Base-by-base conservation (phyloP, 1,140 invertebrate genomes). In the Drosophila arizonae region DNA sequence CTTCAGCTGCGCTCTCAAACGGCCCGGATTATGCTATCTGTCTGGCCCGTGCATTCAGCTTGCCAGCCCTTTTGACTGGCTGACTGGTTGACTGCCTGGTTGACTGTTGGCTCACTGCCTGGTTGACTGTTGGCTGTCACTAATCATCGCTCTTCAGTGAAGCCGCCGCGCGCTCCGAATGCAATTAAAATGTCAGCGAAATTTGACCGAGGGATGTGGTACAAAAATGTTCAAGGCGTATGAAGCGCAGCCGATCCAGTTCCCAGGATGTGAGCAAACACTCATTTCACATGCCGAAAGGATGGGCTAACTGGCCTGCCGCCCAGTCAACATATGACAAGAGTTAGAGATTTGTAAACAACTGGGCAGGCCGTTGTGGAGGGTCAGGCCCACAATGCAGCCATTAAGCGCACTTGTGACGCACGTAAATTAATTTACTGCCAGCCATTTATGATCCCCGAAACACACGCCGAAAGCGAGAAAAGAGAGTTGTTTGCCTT, bases 351-450 rank as follows among this genome's bases (percentile, higher is more conserved):
- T 76, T 69, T 67, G 56, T 51, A 55, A 72, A 66, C 54, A 52
- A 48, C 60, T 68, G 62, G 55, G 26, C 43, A 8, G 46, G 28
- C 51, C 41, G 48, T 56, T 63, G 54, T 56, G 36, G 46, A 73
- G 54, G 51, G 17, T 79, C 72, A 74, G 70, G 46, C 61, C 54
- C 60, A 54, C 72, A 50, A 2, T 54, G 41, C 15, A 17, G 55
- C 79, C 82, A 87, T 86, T 82, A 82, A 82, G 79, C 72, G 69
- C 84, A 79, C 84, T 88, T 87, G 82, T 86, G 84, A 82, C 77
- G 76, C 81, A 88, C 79, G 76, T 82, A 82, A 87, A 87, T 82
- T 82, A 88, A 88, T 87, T 88, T 79, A 87, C 82, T 79, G 79
- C 76, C 76, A 55, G 63, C 81, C 82, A 87, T 78, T 81, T 86